phyloP scores from a whole-genome alignment of 1,140 invertebrate species.

The Pachyrhynchus sulphureomaculatus region DNA sequence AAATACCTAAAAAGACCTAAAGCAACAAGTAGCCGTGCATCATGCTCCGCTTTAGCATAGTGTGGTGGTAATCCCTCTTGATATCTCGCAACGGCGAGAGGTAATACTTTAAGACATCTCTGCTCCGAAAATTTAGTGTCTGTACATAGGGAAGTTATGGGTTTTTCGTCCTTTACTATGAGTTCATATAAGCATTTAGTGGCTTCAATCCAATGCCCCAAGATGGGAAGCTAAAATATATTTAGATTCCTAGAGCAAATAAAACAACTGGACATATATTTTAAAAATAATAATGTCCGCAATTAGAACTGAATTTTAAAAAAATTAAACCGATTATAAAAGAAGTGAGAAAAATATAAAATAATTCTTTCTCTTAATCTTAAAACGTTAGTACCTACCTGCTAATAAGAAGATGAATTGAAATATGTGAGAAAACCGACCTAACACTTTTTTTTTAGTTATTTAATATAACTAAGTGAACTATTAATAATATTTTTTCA shows the following conservation, averaged over 20 bases:
- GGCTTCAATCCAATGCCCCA: constrained; percentile 62
- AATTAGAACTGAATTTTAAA: no score
- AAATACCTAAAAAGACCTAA: constrained; percentile 67
- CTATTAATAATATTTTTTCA: background rate
- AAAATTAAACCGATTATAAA: no score
- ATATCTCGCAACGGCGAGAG: constrained; percentile 80
- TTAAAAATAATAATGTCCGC: no score
- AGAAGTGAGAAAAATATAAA: no score
- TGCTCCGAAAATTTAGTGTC: constrained; percentile 78
- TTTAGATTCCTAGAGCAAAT: no score
- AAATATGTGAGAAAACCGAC: no score
- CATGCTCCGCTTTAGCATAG: constrained; percentile 80
- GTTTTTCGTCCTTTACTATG: constrained; percentile 42
- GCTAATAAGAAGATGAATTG: no score
- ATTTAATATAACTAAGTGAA: no score
- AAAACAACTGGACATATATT: no score
- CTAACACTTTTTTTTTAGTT: no score
- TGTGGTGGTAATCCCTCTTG: constrained; percentile 82
- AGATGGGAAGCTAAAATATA: constrained; percentile 58
- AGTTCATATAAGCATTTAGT: constrained; percentile 52
- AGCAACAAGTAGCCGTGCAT: constrained; percentile 60
- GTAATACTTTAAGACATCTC: constrained; percentile 81
- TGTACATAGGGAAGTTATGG: constrained; percentile 58
- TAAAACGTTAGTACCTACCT: no score
- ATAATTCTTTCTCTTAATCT: no score